Evolutionary conservation across 2,888 invertebrate genomes (phyloP).

Genomic region (Mycogona germanica): DNA sequence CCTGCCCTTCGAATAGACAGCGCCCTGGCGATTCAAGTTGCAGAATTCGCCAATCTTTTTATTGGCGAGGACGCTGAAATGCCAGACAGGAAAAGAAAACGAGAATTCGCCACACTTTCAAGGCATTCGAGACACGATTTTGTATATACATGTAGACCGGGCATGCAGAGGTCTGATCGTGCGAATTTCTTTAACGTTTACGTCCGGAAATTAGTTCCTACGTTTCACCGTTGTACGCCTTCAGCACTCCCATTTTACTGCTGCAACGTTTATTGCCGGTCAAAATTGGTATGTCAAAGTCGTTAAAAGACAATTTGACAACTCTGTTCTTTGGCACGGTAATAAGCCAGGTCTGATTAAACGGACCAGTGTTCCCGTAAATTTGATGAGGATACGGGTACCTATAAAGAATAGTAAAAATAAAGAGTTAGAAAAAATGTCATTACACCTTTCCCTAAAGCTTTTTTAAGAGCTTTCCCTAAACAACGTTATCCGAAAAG

Average conservation of each 20-base stretch:
- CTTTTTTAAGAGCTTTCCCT: too few relatives aligned
- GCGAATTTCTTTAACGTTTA: too few relatives aligned
- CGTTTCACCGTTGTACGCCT: constrained; percentile 22
- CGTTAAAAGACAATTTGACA: constrained; percentile 26
- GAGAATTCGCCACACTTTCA: neutral
- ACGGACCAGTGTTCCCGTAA: constrained; percentile 21
- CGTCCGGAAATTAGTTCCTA: constrained; percentile 3
- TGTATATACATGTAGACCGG: too few relatives aligned
- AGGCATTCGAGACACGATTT: too few relatives aligned
- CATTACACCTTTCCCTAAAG: neutral
- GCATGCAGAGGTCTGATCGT: too few relatives aligned
- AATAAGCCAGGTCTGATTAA: constrained; percentile 26
- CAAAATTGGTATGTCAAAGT: constrained; percentile 25
- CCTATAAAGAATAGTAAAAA: constrained; percentile 17
- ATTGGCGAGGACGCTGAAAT: neutral
- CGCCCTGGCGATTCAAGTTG: constrained; percentile 26
- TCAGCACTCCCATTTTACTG: constrained; percentile 23
- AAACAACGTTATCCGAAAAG: too few relatives aligned
- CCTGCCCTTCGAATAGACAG: constrained; percentile 22
- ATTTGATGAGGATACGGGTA: constrained; percentile 27
- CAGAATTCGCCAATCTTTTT: constrained; percentile 25
- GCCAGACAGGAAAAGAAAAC: neutral
- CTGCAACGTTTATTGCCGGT: constrained; percentile 25
- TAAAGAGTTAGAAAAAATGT: neutral
- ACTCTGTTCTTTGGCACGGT: constrained; percentile 20